phyloP scores from a whole-genome alignment of 2,113 vertebrate species.

The Podarcis cretensis region DNA sequence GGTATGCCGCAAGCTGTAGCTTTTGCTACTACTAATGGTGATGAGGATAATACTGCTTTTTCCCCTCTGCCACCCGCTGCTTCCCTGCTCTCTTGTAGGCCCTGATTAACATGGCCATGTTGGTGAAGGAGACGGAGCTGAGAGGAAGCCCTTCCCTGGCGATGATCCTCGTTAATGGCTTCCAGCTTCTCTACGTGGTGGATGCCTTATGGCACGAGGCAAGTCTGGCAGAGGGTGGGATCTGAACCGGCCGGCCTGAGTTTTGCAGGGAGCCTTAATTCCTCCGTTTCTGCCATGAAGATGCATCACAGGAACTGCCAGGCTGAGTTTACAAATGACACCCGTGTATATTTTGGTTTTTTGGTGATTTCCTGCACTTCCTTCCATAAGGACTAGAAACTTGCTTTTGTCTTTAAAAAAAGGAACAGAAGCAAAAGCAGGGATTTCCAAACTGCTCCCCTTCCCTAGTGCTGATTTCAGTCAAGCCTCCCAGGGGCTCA shows the following conservation, averaged over 20 bases:
- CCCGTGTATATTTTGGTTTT: not conserved
- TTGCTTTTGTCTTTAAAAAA: not conserved
- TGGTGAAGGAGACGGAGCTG: conserved; percentile 86
- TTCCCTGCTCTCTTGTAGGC: not conserved
- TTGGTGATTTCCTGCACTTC: no score
- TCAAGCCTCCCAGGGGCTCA: no score
- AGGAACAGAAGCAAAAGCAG: not conserved
- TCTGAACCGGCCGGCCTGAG: no score
- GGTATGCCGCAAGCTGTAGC: no score
- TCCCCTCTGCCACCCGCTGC: no score
- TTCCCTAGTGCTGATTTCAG: not conserved
- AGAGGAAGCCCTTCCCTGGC: conserved; percentile 84
- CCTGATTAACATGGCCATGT: conserved; percentile 86
- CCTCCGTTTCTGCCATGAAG: no score
- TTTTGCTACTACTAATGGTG: no score
- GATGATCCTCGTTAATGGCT: conserved; percentile 87
- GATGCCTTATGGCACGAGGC: conserved; percentile 91
- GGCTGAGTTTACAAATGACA: not conserved
- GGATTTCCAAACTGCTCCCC: not conserved
- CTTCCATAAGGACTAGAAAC: not conserved
- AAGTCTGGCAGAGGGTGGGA: not conserved
- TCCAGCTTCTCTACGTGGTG: conserved; percentile 88
- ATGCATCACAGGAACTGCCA: not conserved
- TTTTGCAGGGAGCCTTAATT: not conserved
- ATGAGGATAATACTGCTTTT: not conserved